Conservation (phyloP, 2,888 invertebrate genomes). For the Acanthopleura granulata region DNA sequence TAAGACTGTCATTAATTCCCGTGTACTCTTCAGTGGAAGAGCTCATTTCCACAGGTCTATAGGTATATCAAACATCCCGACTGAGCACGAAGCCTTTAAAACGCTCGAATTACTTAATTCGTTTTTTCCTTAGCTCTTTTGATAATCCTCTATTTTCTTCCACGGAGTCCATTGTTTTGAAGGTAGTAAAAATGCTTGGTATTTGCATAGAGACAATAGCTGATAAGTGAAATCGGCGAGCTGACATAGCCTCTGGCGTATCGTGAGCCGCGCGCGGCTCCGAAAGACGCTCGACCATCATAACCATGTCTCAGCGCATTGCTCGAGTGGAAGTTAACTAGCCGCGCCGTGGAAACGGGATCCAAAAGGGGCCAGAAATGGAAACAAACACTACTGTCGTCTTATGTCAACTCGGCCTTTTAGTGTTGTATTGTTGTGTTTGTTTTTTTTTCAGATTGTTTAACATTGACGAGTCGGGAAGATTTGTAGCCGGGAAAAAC, state of each 20-base stretch:
- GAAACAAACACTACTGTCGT: slow-evolving; percentile 1
- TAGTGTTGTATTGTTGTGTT: neutral
- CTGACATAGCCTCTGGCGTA: neutral
- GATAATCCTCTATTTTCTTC: slow-evolving; percentile 10
- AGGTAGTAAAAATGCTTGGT: neutral
- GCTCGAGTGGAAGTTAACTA: neutral
- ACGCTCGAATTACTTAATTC: slow-evolving; percentile 15
- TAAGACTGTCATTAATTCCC: too few species aligned
- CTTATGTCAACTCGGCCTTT: neutral
- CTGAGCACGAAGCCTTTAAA: neutral
- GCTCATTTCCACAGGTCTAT: too few species aligned
- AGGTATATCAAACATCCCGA: too few species aligned
- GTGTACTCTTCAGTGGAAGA: too few species aligned
- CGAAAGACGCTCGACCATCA: neutral
- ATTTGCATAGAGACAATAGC: slow-evolving; percentile 17
- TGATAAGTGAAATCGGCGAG: neutral
- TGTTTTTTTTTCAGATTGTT: slow-evolving; percentile 6
- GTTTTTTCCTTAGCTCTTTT: neutral
- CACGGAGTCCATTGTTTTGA: neutral
- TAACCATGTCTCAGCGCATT: neutral
- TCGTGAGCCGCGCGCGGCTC: neutral
- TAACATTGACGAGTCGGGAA: slow-evolving; percentile 9
- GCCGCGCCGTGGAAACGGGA: neutral
- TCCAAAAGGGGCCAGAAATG: slow-evolving; percentile 2
- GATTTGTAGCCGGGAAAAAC: slow-evolving; percentile 7